phyloP scores from a whole-genome alignment of 2,888 invertebrate species.

The Tetragonula carbonaria region DNA sequence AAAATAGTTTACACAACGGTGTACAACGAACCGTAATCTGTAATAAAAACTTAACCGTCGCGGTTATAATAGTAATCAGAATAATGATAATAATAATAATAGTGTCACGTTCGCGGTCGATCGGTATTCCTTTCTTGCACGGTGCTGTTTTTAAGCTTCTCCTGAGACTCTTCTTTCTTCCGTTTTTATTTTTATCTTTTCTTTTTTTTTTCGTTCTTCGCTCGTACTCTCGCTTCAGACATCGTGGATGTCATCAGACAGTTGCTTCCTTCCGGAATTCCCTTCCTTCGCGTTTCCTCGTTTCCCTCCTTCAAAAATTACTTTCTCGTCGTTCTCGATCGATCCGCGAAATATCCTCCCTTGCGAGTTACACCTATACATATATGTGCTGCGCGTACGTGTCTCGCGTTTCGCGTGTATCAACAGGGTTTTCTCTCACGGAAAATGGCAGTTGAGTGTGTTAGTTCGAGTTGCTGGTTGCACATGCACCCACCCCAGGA shows the following conservation, averaged over 20 bases:
- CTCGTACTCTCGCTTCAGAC: too few species aligned
- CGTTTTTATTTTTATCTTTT: too few species aligned
- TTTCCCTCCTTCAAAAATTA: too few species aligned
- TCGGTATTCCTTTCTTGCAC: conserved; percentile 41
- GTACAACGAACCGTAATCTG: conserved; percentile 54
- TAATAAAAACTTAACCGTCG: conserved; percentile 56
- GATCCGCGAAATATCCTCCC: neutral
- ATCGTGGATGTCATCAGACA: neutral
- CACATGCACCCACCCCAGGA: conserved; percentile 82
- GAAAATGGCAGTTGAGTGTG: conserved; percentile 69
- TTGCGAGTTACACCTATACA: conserved; percentile 13
- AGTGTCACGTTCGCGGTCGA: conserved; percentile 61
- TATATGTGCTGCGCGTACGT: conserved; percentile 1
- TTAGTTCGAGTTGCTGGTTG: conserved; percentile 71
- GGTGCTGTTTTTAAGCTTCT: neutral
- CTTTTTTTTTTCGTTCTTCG: too few species aligned
- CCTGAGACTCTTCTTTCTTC: neutral
- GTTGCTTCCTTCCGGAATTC: neutral
- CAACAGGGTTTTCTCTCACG: conserved; percentile 40
- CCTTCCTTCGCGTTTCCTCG: neutral
- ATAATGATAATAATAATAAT: conserved; percentile 65
- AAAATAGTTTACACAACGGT: conserved; percentile 65
- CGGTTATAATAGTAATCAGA: conserved; percentile 57
- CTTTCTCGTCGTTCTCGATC: neutral
- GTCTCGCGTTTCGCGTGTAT: conserved; percentile 29